Evolutionary conservation across 2,113 vertebrate species (phyloP), one percentile per base, ranked within the genome.

Genomic region (Fukomys damarensis): DNA sequence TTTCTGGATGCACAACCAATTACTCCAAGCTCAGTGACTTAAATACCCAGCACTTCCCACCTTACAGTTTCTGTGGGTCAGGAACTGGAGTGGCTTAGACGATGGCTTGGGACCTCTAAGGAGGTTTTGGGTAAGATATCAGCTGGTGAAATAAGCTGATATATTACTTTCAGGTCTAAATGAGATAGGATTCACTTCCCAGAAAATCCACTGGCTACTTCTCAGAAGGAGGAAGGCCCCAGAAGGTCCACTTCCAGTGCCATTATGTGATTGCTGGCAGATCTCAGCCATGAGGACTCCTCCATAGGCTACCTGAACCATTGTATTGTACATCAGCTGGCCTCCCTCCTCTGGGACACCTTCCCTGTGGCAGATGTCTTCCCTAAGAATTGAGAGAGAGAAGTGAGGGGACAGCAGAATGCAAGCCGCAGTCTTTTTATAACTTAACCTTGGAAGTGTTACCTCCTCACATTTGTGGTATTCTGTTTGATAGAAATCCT

Each of bases 231-330:
- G n/a, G 54, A 17, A 74, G 38, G 56, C 2, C 19, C 7, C 20
- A 26, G 63, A 52, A 24, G 35, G 41, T 3, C 20, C 41, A 30
- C 20, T 65, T 86, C 10, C 20, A 72, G 38, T 22, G 1, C 32
- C 20, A 16, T 46, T 30, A 1, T 0, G 7, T 16, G 0, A 9
- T 16, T 28, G 24, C 26, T 46, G 24, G 20, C 1, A 24, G 13
- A 17, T 49, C 16, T 59, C 13, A 1, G 16, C 35, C 12, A 1
- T 41, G 14, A 7, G 54, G 22, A 7, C 41, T 46, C 52, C 24
- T 87, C 61, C 35, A 14, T 26, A 49, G 17, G 38, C 35, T 43
- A 12, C 65, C 46, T 43, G 30, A 24, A 32, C 19, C 38, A 49
- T 49, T 10, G 43, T 46, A 20, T 0, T 3, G 20, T 20, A 28